Evolutionary conservation across 2,888 invertebrate genomes (phyloP).

Genomic region (Ormyrus pomaceus): DNA sequence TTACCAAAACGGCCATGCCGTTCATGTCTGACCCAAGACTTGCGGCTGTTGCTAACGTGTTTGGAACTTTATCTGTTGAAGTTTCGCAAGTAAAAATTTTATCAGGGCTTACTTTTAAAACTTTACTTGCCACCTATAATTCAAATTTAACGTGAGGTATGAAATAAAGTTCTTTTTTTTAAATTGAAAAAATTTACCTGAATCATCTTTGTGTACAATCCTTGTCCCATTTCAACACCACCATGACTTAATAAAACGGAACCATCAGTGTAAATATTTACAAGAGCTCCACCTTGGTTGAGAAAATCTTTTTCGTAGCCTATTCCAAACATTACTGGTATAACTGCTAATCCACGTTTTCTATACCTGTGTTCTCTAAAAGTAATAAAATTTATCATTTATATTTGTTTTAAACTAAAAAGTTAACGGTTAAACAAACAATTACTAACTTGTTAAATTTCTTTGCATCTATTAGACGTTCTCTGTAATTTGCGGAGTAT

Average conservation of each 20-base stretch:
- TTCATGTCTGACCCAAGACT: constrained; percentile 92
- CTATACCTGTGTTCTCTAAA: constrained; percentile 85
- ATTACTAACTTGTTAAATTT: constrained; percentile 82
- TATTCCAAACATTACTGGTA: constrained; percentile 89
- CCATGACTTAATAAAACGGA: constrained; percentile 91
- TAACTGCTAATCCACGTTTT: constrained; percentile 87
- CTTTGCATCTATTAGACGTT: constrained; percentile 79
- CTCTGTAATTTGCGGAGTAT: constrained; percentile 80
- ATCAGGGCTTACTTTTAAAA: constrained; percentile 82
- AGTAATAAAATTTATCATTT: constrained; percentile 58
- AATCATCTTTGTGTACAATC: constrained; percentile 94
- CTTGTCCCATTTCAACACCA: constrained; percentile 96
- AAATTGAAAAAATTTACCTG: constrained; percentile 77
- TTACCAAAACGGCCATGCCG: constrained; percentile 88
- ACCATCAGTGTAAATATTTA: constrained; percentile 90
- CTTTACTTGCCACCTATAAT: constrained; percentile 82
- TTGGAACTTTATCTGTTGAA: constrained; percentile 90
- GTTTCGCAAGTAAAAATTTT: constrained; percentile 88
- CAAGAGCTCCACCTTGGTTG: constrained; percentile 90
- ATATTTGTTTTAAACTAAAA: background rate
- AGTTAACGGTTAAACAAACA: background rate
- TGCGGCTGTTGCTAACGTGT: constrained; percentile 90
- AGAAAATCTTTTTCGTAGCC: constrained; percentile 84
- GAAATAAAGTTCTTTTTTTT: background rate
- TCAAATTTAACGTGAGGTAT: background rate